Evolutionary conservation across 2,888 invertebrate species (phyloP), one percentile per base, ranked within the genome.

Genomic region (Drosophila nigricruria): DNA sequence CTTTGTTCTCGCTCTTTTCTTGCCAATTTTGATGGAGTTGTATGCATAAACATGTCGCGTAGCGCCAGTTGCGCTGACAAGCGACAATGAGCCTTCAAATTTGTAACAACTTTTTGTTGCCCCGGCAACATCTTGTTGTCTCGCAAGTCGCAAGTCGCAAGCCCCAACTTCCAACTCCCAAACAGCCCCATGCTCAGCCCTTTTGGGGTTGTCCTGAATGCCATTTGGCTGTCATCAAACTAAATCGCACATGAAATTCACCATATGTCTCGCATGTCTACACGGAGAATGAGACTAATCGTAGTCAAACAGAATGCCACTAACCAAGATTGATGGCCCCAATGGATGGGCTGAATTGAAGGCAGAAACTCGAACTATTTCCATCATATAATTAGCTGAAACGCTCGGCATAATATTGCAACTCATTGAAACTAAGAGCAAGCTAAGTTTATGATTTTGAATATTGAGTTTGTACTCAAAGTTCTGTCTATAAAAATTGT

Each of bases 1-100:
- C 70, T 65, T 58, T 32, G 38, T 50, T 12, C 38, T 38, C 53
- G 45, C 27, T 49, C 50, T 54, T 43, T 69, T 59, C 27, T 49
- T 77, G 69, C 73, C 79, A 68, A 88, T 88, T 88, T 86, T 77
- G 86, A 86, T 86, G 87, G 86, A 86, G 86, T 86, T 86, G 84
- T 82, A 83, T 88, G 88, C 88, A 88, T 88, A 86, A 86, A 88
- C 82, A 84, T 82, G 84, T 85, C 82, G 76, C 77, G 81, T 56
- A 56, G 82, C 84, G 86, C 77, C 88, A 86, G 87, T 86, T 86
- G 86, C 65, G 82, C 65, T 86, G 88, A 88, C 86, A 86, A 83
- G 87, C 79, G 81, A 83, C 88, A 88, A 86, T 86, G 78, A 82
- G 79, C 73, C 86, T 66, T 76, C 77, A 73, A 82, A 81, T 82